Base-by-base conservation (phyloP, 1,140 invertebrate genomes). In the Trypoxylus dichotomus region DNA sequence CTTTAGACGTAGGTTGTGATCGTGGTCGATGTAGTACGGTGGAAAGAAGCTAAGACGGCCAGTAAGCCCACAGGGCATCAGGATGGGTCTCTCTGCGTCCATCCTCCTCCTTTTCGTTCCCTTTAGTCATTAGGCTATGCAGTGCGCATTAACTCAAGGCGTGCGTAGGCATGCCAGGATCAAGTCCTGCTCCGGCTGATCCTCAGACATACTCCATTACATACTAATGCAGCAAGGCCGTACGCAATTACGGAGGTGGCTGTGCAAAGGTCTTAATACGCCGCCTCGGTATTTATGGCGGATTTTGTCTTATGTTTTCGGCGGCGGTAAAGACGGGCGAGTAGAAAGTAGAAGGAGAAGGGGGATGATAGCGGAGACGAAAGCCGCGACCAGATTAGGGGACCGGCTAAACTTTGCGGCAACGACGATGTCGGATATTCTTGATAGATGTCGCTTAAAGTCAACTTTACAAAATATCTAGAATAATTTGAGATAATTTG, bases 191-290 rank as follows among this genome's bases (percentile, higher is more conserved):
- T 74, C 72, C 58, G 77, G 82, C 79, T 83, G 83, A 84, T 84
- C 83, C 83, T 83, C 77, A 83, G 80, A 81, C 80, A 83, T 81
- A 83, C 83, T 83, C 82, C 82, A 84, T 83, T 84, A 84, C 83
- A 84, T 84, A 84, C 83, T 84, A 84, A 84, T 84, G 83, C 79
- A 42, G 83, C 79, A 72, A 68, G 76, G 15, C 72, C 72, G 29
- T 74, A 77, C 76, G 76, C 76, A 77, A 77, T 77, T 77, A 77
- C 76, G 72, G 24, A 19, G 60, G 60, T 68, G 60, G 60, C 60
- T 68, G 60, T 68, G 60, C 60, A 68, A 68, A 68, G 60, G 60
- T 68, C 60, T 68, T 68, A 68, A 68, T 68, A 68, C 60, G 60
- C 19, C 60, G 60, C 60, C 60, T 68, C 60, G 60, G 60, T 68